Evolutionary conservation across 1,140 invertebrate genomes (phyloP), one percentile per base, ranked within the genome.

Genomic region (Drosophila virilis): DNA sequence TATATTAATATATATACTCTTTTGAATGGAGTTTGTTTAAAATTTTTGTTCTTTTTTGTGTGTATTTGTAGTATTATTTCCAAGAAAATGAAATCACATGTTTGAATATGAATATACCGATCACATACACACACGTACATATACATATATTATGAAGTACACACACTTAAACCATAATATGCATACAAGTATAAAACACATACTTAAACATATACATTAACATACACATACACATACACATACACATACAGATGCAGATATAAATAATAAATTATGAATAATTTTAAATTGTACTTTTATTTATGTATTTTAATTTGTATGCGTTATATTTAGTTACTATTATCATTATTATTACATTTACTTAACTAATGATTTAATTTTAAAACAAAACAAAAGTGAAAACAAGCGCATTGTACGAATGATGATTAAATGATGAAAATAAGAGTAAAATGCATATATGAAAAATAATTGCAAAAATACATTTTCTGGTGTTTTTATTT

Each of bases 41-140:
- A 69, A 55, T 51, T 68, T 68, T 66, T 76, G 17, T 67, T 62
- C 35, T 48, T 46, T 46, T 32, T 13, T 70, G 80, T 83, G 84
- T 88, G 83, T 71, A 77, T 72, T 83, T 78, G 76, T 89, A 89
- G 84, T 89, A 89, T 89, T 89, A 89, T 84, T 89, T 89, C 78
- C 85, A 74, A 80, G 71, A 58, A 74, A 78, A 74, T 75, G 43
- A 71, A 78, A 69, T 59, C 38, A 72, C 50, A 58, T 62, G 62
- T 74, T 80, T 85, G 71, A 86, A 38, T 48, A 58, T 66, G 32
- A 73, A 67, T 57, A 64, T 28, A 55, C 28, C 33, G 22, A 64
- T n/a, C 35, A 62, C 32, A 62, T 12, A 46, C 13, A 43, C 38
- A 46, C 13, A 43, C 38, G n/a, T 6, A n/a, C 8, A 52, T 15